Conservation (phyloP, 1,140 invertebrate species). For the Maconellicoccus hirsutus region DNA sequence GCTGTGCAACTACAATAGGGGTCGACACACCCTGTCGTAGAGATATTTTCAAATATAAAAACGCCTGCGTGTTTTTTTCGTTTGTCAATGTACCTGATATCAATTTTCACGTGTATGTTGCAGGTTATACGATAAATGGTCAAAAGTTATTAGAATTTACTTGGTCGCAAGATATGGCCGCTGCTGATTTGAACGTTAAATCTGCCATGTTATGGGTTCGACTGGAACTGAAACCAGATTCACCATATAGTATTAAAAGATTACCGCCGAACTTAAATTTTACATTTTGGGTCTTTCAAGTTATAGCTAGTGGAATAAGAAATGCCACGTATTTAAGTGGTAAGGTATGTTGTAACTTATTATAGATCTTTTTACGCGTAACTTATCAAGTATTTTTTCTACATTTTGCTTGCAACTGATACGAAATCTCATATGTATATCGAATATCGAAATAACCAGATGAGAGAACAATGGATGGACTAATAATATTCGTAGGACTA, state of each 20-base stretch:
- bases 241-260: constrained; percentile 25
- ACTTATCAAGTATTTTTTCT: too few species aligned
- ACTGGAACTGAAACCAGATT: constrained; percentile 45
- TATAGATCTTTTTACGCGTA: not conserved
- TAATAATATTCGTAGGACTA: too few species aligned
- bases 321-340: constrained; percentile 46
- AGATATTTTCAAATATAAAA: not conserved
- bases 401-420: too few species aligned
- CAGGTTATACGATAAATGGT: constrained; percentile 67
- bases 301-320: constrained; percentile 33
- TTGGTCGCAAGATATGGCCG: constrained; percentile 42
- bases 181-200: constrained; percentile 49
- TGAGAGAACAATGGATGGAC: too few species aligned
- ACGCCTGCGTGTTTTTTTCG: too few species aligned
- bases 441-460: too few species aligned
- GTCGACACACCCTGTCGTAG: too few species aligned
- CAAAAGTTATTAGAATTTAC: constrained; percentile 74
- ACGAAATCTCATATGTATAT: too few species aligned
- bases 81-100: too few species aligned
- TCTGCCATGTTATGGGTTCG: constrained; percentile 62
- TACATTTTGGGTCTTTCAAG: constrained; percentile 53
- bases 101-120: constrained; percentile 30
- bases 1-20: too few species aligned
- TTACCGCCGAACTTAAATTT: constrained; percentile 38
- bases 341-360: constrained; percentile 38